phyloP scores from a whole-genome alignment of 1,140 invertebrate genomes.

The Pectinophora gossypiella region DNA sequence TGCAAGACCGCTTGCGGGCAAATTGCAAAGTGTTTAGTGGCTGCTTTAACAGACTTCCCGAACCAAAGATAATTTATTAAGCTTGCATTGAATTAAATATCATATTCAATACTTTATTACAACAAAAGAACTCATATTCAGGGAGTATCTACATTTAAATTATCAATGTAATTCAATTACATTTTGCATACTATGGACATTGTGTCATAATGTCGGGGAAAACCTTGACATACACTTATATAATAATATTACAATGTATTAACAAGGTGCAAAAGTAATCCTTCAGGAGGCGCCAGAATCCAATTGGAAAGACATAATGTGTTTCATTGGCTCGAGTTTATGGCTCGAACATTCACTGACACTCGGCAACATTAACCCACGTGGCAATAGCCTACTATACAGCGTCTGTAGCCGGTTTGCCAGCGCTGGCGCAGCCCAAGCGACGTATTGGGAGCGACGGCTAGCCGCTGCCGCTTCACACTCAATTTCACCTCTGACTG shows the following conservation, averaged over 20 bases:
- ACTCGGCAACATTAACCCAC: background rate
- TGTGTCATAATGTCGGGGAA: too few species aligned
- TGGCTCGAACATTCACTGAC: background rate
- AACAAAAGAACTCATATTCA: too few species aligned
- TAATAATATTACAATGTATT: too few species aligned
- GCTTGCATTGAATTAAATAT: too few species aligned
- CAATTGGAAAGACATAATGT: background rate
- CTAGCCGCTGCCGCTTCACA: constrained; percentile 70
- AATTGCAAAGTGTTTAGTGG: too few species aligned
- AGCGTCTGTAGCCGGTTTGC: constrained; percentile 56
- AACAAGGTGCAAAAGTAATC: background rate
- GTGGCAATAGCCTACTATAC: constrained; percentile 22
- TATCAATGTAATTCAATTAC: too few species aligned
- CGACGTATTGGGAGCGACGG: constrained; percentile 72
- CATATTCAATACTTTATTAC: too few species aligned
- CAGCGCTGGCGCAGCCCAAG: constrained; percentile 50
- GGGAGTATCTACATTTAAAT: too few species aligned
- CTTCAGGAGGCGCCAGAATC: background rate
- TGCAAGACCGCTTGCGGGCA: background rate
- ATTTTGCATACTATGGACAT: too few species aligned
- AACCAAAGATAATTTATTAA: too few species aligned
- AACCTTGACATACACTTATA: too few species aligned
- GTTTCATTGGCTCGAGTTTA: background rate
- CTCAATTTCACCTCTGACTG: constrained; percentile 74
- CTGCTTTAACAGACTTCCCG: too few species aligned